A percentile compares a stretch with the other conserved stretches of the same genome.
phyloP scores from a whole-genome alignment of 2,113 vertebrate genomes.

The Ctenomys sociabilis region DNA sequence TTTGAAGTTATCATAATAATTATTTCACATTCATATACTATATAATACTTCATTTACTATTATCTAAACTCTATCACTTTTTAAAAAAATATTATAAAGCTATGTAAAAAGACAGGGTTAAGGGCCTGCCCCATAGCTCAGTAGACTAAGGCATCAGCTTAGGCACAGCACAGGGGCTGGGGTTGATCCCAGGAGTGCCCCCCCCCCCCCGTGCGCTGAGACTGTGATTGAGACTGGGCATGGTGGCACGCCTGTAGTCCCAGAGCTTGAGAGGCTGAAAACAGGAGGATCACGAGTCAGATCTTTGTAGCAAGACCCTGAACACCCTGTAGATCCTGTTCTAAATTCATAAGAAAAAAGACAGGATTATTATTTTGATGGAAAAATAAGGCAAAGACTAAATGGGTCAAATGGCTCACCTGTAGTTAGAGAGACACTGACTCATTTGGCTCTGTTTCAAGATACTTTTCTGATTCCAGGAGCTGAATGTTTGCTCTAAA shows the following conservation, averaged over 20 bases:
- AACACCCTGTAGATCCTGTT: no score
- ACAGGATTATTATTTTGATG: not conserved
- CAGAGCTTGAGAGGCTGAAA: no score
- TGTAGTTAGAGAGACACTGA: not conserved
- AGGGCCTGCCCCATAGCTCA: no score
- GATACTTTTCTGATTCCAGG: not conserved
- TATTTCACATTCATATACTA: not conserved
- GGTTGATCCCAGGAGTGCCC: no score
- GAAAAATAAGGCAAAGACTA: not conserved
- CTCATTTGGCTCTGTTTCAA: not conserved
- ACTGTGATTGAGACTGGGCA: no score
- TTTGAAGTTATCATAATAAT: not conserved
- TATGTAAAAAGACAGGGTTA: not conserved
- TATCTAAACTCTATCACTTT: not conserved
- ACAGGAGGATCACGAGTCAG: no score
- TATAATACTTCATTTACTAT: not conserved
- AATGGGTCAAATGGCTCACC: not conserved
- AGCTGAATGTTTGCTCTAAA: not conserved
- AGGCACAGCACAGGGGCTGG: no score
- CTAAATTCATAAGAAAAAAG: no score
- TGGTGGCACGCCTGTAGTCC: no score
- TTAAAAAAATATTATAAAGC: not conserved
- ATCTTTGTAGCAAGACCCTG: no score
- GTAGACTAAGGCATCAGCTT: no score
- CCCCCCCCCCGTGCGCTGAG: no score